Base-by-base conservation (phyloP, 1,140 invertebrate genomes). In the Listronotus oregonensis region DNA sequence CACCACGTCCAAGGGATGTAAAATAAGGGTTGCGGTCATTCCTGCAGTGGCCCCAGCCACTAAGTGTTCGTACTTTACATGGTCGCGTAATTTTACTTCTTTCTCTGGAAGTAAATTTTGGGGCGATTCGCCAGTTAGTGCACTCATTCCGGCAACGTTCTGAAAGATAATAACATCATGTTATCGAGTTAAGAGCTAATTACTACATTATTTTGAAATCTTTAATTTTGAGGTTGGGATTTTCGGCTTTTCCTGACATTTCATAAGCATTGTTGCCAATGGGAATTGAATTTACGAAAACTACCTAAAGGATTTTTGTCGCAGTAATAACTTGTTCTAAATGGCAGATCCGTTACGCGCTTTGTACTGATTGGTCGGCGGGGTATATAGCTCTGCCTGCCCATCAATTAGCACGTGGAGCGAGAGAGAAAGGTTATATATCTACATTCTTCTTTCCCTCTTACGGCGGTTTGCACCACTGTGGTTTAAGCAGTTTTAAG, bases 31-130 rank as follows among this genome's bases (percentile, higher is more conserved):
- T 17, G 96, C 96, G 17, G 92, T 88, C 39, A 96, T 90, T 47
- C 97, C 97, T 66, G 96, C 93, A 68, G 90, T 91, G 62, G 98
- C 85, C 34, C 97, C 97, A 76, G 96, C 97, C 66, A 97, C 82
- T 72, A 99, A 84, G 83, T 98, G 93, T 79, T 98, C 95, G 79
- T 93, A 95, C 77, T 91, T 91, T 15, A 95, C 83, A 72, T 91
- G 88, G 71, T 82, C 86, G 21, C 90, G 80, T 17, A 90, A 70
- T 27, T 75, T 71, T 6, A 71, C 50, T 31, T 69, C 34, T 32
- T 51, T 49, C 15, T 55, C 44, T 0, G 21, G n/a, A 4, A 49
- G n/a, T 6, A 8, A 14, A 21, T 12, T 31, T 56, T 37, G 32
- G 8, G 39, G 11, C n/a, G 18, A 27, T 11, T 55, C 44, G 11